Evolutionary conservation across 2,113 vertebrate species (phyloP).

Genomic region (Pluvianellus socialis): DNA sequence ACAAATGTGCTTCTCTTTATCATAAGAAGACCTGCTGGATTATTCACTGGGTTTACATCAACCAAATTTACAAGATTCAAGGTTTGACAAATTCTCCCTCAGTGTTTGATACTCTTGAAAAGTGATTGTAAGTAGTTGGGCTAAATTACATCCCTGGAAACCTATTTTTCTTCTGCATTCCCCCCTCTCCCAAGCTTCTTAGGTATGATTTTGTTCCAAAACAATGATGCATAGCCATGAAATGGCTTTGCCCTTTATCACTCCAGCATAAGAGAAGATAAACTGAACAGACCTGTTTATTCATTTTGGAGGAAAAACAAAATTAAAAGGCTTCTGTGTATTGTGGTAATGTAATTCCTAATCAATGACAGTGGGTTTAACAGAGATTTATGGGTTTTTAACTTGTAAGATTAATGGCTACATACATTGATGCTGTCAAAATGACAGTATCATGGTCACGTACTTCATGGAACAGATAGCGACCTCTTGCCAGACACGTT

Average conservation of each 20-base stretch:
- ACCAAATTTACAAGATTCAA: not conserved
- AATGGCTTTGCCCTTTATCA: conserved; percentile 50
- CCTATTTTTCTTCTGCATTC: not conserved
- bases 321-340: conserved; percentile 68
- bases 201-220: conserved; percentile 14
- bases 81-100: not conserved
- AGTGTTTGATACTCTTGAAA: not conserved
- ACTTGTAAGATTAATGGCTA: conserved; percentile 59
- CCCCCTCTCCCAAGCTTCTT: not conserved
- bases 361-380: conserved; percentile 57
- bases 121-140: not conserved
- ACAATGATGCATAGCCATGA: conserved; percentile 50
- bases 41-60: not conserved
- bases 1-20: not conserved
- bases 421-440: conserved; percentile 30
- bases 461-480: conserved; percentile 61
- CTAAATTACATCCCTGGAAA: not conserved
- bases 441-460: conserved; percentile 72
- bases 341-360: conserved; percentile 61
- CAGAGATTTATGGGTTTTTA: conserved; percentile 66
- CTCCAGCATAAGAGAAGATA: conserved; percentile 5
- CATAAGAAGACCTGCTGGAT: not conserved
- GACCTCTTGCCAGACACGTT: conserved; percentile 56
- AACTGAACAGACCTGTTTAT: conserved; percentile 33
- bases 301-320: conserved; percentile 50